Evolutionary conservation across 2,888 invertebrate genomes (phyloP).

Genomic region (Melitaea athalia): DNA sequence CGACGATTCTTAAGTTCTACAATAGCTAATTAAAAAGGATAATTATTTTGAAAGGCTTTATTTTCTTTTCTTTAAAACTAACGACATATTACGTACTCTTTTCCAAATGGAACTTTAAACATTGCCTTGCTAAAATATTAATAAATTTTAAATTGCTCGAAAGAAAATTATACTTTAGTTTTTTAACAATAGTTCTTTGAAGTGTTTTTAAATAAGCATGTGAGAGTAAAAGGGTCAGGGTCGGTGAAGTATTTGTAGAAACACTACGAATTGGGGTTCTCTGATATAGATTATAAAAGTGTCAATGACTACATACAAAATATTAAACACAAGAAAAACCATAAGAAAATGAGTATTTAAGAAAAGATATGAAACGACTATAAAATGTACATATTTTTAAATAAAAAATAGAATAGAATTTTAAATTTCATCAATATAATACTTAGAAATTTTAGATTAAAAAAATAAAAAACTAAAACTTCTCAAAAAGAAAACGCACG

Average conservation of each 20-base stretch:
- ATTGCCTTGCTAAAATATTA: background rate
- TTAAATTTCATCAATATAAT: no score
- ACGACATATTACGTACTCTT: background rate
- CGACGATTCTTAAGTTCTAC: no score
- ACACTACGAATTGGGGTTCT: slow-evolving; percentile 13
- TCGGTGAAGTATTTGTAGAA: slow-evolving; percentile 23
- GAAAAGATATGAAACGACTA: no score
- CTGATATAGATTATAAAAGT: background rate
- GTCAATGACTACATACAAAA: no score
- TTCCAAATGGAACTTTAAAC: background rate
- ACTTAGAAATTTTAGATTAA: no score
- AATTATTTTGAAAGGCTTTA: no score
- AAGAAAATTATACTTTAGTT: background rate
- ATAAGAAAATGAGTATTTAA: no score
- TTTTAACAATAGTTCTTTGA: slow-evolving; percentile 12
- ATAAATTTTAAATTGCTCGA: background rate
- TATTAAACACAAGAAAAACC: no score
- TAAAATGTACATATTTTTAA: background rate
- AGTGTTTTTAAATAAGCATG: slow-evolving; percentile 22
- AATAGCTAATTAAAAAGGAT: no score
- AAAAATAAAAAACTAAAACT: no score
- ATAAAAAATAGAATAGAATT: background rate
- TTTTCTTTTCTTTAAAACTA: no score
- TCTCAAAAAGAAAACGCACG: no score
- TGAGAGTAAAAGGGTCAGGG: slow-evolving; percentile 32